Conservation (phyloP, 2,888 invertebrate species). For the Agriopis aurantiaria region DNA sequence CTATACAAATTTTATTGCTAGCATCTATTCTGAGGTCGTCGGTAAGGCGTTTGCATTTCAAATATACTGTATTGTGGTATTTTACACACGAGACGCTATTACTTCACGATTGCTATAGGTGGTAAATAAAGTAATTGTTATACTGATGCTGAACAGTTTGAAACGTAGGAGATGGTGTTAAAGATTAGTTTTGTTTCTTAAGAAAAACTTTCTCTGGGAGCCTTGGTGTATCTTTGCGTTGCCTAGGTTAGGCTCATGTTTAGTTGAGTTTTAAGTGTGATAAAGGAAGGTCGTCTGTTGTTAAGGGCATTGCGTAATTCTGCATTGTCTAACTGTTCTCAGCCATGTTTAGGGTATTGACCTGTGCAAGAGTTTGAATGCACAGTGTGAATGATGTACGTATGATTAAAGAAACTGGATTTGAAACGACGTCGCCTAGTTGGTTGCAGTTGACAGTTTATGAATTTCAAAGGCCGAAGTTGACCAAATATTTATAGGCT, state of each 20-base stretch:
- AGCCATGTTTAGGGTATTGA: slow-evolving; percentile 3
- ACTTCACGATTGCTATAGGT: slow-evolving; percentile 16
- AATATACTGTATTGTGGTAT: slow-evolving; percentile 14
- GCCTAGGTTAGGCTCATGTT: not conserved
- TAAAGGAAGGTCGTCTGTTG: slow-evolving; percentile 6
- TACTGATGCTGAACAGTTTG: not conserved
- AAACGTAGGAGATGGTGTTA: slow-evolving; percentile 2
- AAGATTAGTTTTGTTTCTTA: slow-evolving; percentile 1
- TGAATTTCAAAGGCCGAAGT: too few species aligned
- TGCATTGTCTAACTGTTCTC: not conserved
- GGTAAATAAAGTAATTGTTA: slow-evolving; percentile 10
- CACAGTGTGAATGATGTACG: not conserved
- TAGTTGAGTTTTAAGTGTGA: not conserved
- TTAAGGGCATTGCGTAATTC: not conserved
- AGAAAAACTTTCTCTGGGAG: not conserved
- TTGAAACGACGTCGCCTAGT: too few species aligned
- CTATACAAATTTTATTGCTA: slow-evolving; percentile 12
- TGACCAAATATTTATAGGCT: too few species aligned
- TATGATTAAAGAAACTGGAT: too few species aligned
- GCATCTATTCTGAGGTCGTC: slow-evolving; percentile 17
- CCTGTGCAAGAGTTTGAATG: not conserved
- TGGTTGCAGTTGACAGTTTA: too few species aligned
- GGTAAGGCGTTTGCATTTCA: slow-evolving; percentile 11
- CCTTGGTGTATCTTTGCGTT: not conserved
- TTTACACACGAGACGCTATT: slow-evolving; percentile 17